phyloP scores from a whole-genome alignment of 2,888 invertebrate species.

The Limnephilus marmoratus region DNA sequence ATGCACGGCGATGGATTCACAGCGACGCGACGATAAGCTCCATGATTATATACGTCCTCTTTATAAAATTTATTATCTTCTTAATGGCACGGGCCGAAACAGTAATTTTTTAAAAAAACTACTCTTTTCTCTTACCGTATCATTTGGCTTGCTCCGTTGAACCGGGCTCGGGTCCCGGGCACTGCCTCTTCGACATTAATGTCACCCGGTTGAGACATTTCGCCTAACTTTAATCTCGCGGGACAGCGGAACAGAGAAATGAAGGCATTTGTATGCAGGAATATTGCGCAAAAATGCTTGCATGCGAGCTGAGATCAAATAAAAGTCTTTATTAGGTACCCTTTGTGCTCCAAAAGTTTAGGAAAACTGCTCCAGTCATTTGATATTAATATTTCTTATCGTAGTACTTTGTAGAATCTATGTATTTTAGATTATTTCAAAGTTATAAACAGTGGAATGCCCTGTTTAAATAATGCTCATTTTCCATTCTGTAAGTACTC shows the following conservation, averaged over 20 bases:
- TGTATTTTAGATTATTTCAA: neutral
- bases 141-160: no score
- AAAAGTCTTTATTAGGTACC: neutral
- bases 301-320: constrained; percentile 4
- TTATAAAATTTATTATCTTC: neutral
- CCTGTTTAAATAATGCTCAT: neutral
- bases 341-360: neutral
- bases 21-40: neutral
- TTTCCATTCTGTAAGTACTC: no score
- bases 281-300: constrained; percentile 42
- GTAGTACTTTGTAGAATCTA: neutral
- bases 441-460: neutral
- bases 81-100: neutral
- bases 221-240: constrained; percentile 40
- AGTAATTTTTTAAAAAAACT: neutral
- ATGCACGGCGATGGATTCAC: neutral
- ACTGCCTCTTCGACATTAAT: constrained; percentile 17
- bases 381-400: neutral
- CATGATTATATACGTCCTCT: neutral
- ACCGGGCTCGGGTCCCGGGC: no score
- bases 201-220: constrained; percentile 40
- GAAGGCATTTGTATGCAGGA: constrained; percentile 53
- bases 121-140: neutral
- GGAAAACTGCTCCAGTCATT: neutral
- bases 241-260: constrained; percentile 19